Conservation (phyloP, 2,113 vertebrate species). For the Notothenia coriiceps region DNA sequence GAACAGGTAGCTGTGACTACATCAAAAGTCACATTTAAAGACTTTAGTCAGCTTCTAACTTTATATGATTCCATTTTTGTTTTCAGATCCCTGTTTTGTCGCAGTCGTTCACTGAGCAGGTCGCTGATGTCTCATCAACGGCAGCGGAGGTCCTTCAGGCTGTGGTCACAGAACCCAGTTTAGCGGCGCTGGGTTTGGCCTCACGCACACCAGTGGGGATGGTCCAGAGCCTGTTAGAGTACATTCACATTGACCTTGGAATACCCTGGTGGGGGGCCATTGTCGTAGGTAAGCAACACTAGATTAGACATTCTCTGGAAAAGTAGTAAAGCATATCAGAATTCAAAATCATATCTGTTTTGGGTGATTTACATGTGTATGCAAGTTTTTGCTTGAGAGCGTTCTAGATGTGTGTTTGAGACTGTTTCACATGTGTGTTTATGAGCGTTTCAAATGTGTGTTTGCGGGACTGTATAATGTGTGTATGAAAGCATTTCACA, state of each 20-base stretch:
- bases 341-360: no score
- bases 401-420: no score
- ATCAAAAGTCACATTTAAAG: not conserved
- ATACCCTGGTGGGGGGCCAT: conserved; percentile 95
- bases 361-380: no score
- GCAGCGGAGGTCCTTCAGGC: conserved; percentile 78
- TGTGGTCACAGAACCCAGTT: conserved; percentile 77
- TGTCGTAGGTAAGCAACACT: conserved; percentile 80
- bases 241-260: conserved; percentile 86
- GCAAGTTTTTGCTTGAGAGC: no score
- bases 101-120: conserved; percentile 66
- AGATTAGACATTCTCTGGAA: no score
- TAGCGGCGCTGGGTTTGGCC: conserved; percentile 87
- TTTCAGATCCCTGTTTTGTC: conserved; percentile 58
- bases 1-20: conserved; percentile 74
- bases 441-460: no score
- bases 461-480: no score
- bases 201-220: conserved; percentile 88
- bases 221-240: conserved; percentile 89
- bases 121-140: conserved; percentile 72
- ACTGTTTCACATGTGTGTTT: no score
- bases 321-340: no score
- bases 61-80: not conserved
- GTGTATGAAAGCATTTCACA: no score
- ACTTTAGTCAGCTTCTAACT: not conserved